Conservation (phyloP, 2,113 vertebrate species). For the Chaenogobius annularis region DNA sequence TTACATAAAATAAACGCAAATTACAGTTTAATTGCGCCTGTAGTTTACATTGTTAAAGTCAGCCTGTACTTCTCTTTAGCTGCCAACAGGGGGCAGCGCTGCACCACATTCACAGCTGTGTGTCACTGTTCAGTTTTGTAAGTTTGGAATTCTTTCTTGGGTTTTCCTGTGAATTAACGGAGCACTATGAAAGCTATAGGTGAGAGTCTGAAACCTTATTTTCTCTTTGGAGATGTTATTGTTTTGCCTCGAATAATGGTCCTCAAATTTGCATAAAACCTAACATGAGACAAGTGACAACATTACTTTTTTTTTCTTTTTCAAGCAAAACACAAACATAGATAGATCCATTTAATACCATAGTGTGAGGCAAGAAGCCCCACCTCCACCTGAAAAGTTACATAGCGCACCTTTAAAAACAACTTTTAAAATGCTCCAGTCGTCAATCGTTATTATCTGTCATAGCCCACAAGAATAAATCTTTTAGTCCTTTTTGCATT, state of each 20-base stretch:
- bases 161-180: background rate
- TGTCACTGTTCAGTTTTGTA: background rate
- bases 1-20: too few relatives aligned
- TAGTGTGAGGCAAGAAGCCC: too few relatives aligned
- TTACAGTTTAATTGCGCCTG: background rate
- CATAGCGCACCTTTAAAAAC: too few relatives aligned
- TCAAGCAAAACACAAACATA: too few relatives aligned
- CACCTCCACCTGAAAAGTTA: too few relatives aligned
- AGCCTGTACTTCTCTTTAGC: background rate
- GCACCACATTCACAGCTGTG: background rate
- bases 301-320: too few relatives aligned
- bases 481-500: too few relatives aligned
- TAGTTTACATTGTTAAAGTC: too few relatives aligned
- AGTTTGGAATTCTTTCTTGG: background rate
- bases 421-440: too few relatives aligned
- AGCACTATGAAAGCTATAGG: background rate
- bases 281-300: background rate
- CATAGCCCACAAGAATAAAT: too few relatives aligned
- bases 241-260: background rate
- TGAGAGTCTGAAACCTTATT: background rate
- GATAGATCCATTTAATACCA: too few relatives aligned
- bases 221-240: background rate
- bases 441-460: too few relatives aligned
- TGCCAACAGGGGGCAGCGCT: constrained; percentile 46
- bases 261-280: background rate